A percentile compares a stretch with the other conserved stretches of the same genome.
Conservation (phyloP, 2,888 invertebrate species). For the Gastracanthus pulcherrimus region DNA sequence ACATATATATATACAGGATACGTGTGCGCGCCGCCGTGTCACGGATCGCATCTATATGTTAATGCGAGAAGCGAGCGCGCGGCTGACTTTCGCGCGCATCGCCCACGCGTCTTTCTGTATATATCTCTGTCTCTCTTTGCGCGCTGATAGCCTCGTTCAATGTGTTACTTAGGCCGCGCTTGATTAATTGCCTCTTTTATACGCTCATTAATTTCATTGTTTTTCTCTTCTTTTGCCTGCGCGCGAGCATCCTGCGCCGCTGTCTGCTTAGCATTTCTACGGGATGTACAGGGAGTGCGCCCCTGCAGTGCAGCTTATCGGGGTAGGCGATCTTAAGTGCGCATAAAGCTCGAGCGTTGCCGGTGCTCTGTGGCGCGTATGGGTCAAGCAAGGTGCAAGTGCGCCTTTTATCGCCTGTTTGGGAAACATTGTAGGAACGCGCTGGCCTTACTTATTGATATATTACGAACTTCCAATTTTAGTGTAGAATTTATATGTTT, state of each 20-base stretch:
- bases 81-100: slow-evolving; percentile 37
- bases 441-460: too few species aligned
- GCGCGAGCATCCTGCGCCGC: background rate
- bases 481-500: too few species aligned
- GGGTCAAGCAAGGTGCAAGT: too few species aligned
- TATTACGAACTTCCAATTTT: too few species aligned
- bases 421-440: too few species aligned
- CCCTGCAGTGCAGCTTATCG: background rate
- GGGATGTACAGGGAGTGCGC: background rate
- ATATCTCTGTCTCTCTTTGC: too few species aligned
- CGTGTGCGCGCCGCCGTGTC: slow-evolving; percentile 65
- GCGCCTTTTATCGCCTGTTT: too few species aligned
- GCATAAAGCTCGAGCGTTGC: too few species aligned
- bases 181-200: slow-evolving; percentile 37
- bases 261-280: background rate
- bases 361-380: background rate
- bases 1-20: slow-evolving; percentile 9
- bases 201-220: slow-evolving; percentile 28
- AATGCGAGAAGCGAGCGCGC: slow-evolving; percentile 62
- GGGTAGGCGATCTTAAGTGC: background rate
- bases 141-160: background rate
- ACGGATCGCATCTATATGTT: slow-evolving; percentile 74
- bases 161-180: background rate
- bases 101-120: too few species aligned
- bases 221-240: background rate